A percentile compares a stretch with the other conserved stretches of the same genome.
These are phyloP conservation scores for Spinus olivaceus DNA, from an alignment of 2,797 vertebrate genomes.

Conservation along the genomic window DNA sequence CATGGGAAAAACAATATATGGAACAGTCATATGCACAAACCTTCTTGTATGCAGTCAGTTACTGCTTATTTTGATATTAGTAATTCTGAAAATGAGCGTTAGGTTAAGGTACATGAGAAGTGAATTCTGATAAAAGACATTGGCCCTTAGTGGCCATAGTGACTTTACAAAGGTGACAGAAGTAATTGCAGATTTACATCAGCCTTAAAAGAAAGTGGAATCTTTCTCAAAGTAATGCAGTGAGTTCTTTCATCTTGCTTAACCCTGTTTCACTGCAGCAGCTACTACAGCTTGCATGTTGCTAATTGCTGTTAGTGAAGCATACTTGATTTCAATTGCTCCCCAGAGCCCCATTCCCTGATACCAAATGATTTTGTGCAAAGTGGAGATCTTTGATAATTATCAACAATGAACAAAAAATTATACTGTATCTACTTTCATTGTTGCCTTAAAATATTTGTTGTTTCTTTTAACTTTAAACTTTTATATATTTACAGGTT, in stretches of 20 bases:
- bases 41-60: not conserved
- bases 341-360: not conserved
- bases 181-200: not conserved
- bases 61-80: not conserved
- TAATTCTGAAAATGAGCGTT: not conserved
- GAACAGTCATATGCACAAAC: not conserved
- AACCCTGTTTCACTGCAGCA: not conserved
- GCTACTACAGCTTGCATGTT: not conserved
- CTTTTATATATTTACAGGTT: not conserved
- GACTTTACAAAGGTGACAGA: not conserved
- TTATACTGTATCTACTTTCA: not conserved
- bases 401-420: not conserved
- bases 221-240: not conserved
- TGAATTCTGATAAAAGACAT: not conserved
- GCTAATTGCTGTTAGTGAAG: slow-evolving; percentile 9
- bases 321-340: not conserved
- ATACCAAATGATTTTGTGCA: not conserved
- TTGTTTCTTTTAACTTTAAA: not conserved
- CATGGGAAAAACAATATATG: not conserved
- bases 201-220: not conserved
- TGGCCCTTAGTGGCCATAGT: not conserved
- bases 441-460: not conserved
- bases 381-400: not conserved
- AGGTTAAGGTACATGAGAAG: not conserved
- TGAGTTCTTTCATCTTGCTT: not conserved